Conservation (phyloP, 2,888 invertebrate genomes). For the Autographa gamma region DNA sequence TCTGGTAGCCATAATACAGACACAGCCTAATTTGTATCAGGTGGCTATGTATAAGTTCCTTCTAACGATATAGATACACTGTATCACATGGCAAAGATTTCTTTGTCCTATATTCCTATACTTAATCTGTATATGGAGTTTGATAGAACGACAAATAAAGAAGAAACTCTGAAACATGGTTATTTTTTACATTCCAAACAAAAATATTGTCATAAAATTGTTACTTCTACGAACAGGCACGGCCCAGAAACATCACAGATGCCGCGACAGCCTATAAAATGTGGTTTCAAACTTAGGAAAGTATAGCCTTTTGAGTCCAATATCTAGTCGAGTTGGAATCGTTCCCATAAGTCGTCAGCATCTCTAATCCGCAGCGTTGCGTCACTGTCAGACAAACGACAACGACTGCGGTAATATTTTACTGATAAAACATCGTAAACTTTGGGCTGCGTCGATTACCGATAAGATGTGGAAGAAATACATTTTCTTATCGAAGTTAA, state of each 20-base stretch:
- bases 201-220: not conserved
- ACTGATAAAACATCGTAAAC: slow-evolving; percentile 50
- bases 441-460: slow-evolving; percentile 22
- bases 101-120: too few relatives aligned
- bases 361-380: slow-evolving; percentile 54
- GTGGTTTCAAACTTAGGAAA: not conserved
- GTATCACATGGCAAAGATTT: too few relatives aligned
- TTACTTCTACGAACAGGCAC: not conserved
- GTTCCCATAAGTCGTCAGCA: slow-evolving; percentile 45
- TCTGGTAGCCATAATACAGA: too few relatives aligned
- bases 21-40: too few relatives aligned
- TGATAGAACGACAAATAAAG: too few relatives aligned
- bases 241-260: not conserved
- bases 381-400: slow-evolving; percentile 58
- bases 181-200: too few relatives aligned
- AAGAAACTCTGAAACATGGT: too few relatives aligned
- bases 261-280: not conserved
- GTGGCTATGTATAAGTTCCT: too few relatives aligned
- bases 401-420: slow-evolving; percentile 60
- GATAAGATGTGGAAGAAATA: slow-evolving; percentile 32
- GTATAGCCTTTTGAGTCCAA: not conserved
- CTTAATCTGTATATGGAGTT: too few relatives aligned
- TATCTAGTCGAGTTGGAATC: slow-evolving; percentile 43
- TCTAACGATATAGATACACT: too few relatives aligned
- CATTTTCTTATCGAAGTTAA: slow-evolving; percentile 9